phyloP scores from a whole-genome alignment of 2,113 vertebrate species.

The Orthonyx spaldingii region DNA sequence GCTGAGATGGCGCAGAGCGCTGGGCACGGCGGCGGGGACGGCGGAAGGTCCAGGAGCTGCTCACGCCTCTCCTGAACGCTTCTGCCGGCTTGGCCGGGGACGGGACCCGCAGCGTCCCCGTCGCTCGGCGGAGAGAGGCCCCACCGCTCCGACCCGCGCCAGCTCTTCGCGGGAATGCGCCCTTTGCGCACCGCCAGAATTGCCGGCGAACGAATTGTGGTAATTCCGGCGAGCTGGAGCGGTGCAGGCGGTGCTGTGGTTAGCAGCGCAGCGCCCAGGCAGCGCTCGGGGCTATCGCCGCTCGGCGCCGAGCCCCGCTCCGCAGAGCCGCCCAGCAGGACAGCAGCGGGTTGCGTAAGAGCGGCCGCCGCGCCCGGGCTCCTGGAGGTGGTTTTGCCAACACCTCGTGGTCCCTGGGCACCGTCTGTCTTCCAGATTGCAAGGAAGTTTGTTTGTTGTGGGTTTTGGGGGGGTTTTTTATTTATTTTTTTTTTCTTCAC shows the following conservation, averaged over 20 bases:
- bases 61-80: background rate
- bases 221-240: background rate
- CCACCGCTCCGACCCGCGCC: background rate
- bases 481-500: accelerated
- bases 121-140: background rate
- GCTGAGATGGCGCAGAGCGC: background rate
- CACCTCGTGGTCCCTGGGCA: background rate
- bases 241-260: background rate
- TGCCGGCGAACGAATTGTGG: background rate
- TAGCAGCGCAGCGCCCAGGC: background rate
- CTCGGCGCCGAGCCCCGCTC: background rate
- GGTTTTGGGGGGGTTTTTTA: accelerated
- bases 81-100: background rate
- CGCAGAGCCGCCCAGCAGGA: background rate
- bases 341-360: background rate
- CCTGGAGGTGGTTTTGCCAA: background rate
- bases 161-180: background rate
- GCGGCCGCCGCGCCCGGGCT: background rate
- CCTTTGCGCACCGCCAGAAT: background rate
- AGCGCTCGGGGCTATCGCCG: background rate
- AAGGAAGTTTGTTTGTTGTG: too few relatives aligned
- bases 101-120: background rate
- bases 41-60: background rate
- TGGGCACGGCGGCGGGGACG: background rate
- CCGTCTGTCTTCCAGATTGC: background rate